phyloP scores from a whole-genome alignment of 2,888 invertebrate species.

The Drosophila percnosoma region DNA sequence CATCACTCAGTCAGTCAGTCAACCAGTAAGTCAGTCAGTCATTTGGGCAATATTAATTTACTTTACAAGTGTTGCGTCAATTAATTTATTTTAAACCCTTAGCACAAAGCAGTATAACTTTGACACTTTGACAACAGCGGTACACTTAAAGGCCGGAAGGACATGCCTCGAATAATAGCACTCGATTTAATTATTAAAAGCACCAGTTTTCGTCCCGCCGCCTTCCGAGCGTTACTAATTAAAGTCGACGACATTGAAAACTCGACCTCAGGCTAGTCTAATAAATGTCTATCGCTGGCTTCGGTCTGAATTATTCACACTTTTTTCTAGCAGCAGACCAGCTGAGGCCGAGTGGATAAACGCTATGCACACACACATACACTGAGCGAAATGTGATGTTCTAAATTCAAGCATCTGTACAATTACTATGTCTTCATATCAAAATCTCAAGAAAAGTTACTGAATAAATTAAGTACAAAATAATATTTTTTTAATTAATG shows the following conservation, averaged over 20 bases:
- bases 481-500: too few species aligned
- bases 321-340: constrained; percentile 33
- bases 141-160: constrained; percentile 36
- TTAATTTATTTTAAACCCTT: constrained; percentile 77
- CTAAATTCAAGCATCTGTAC: not conserved
- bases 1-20: constrained; percentile 2
- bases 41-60: constrained; percentile 67
- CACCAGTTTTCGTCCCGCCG: constrained; percentile 10
- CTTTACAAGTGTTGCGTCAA: constrained; percentile 74
- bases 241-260: constrained; percentile 35
- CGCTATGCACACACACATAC: constrained; percentile 16
- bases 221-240: constrained; percentile 32
- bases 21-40: constrained; percentile 15
- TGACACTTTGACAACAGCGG: constrained; percentile 73
- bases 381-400: not conserved
- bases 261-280: constrained; percentile 19
- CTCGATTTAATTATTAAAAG: constrained; percentile 49
- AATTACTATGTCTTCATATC: not conserved
- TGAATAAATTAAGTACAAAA: not conserved
- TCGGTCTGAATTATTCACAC: constrained; percentile 54
- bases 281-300: constrained; percentile 36
- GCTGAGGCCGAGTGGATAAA: constrained; percentile 36
- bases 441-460: not conserved
- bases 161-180: constrained; percentile 9
- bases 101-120: constrained; percentile 67